Conservation (phyloP, 2,797 vertebrate species). For the Macroramphosus scolopax region DNA sequence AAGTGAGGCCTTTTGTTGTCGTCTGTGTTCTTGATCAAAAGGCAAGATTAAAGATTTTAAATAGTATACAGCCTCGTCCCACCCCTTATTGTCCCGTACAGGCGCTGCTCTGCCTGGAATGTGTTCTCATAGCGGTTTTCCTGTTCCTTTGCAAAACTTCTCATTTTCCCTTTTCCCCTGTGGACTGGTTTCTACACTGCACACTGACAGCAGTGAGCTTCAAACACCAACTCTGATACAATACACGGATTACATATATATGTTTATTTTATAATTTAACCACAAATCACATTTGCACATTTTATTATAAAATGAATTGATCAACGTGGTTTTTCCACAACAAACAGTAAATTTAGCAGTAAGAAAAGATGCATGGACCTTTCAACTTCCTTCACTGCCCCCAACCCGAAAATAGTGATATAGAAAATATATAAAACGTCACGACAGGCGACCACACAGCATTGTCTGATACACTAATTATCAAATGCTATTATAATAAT, state of each 20-base stretch:
- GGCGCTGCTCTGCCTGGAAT: slow-evolving; percentile 72
- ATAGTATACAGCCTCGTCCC: slow-evolving; percentile 69
- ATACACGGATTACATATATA: not conserved
- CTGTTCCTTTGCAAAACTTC: slow-evolving; percentile 76
- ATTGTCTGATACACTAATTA: no score
- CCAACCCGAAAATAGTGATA: no score
- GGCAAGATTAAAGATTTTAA: slow-evolving; percentile 72
- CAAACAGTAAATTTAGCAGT: no score
- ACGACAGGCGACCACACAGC: no score
- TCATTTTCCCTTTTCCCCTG: slow-evolving; percentile 73
- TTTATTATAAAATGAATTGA: no score
- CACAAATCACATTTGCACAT: no score
- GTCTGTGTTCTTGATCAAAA: slow-evolving; percentile 59
- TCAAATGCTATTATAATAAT: no score
- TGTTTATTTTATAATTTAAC: accelerated
- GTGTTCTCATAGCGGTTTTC: slow-evolving; percentile 81
- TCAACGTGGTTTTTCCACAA: no score
- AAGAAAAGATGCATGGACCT: no score
- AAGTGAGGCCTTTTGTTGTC: slow-evolving; percentile 35
- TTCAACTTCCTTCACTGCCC: no score
- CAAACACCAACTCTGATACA: slow-evolving; percentile 35
- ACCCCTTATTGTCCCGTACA: slow-evolving; percentile 79
- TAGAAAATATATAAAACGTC: no score
- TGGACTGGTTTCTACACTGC: slow-evolving; percentile 61
- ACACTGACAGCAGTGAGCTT: slow-evolving; percentile 60